A percentile compares a stretch with the other conserved stretches of the same genome.
phyloP scores from a whole-genome alignment of 2,888 invertebrate genomes.

The Azorinus chamasolen region DNA sequence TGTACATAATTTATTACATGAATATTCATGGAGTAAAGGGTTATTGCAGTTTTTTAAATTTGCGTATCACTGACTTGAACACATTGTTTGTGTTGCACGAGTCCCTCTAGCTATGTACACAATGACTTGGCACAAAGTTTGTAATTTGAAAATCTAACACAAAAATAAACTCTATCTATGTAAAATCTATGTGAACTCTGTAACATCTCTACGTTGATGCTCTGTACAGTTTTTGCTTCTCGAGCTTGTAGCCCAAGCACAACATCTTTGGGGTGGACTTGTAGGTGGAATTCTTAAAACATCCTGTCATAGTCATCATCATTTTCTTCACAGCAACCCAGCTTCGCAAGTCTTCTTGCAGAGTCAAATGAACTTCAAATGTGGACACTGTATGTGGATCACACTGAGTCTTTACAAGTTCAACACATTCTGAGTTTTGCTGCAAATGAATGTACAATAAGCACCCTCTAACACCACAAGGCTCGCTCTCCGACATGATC shows the following conservation, averaged over 20 bases:
- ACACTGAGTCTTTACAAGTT: constrained; percentile 93
- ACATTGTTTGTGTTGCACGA: too few species aligned
- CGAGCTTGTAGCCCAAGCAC: constrained; percentile 95
- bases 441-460: constrained; percentile 94
- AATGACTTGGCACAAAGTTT: too few species aligned
- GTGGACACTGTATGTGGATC: constrained; percentile 95
- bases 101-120: too few species aligned
- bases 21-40: too few species aligned
- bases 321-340: constrained; percentile 96
- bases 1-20: too few species aligned
- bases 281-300: constrained; percentile 72
- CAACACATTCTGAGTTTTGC: constrained; percentile 87
- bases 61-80: too few species aligned
- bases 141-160: too few species aligned
- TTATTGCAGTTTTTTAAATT: too few species aligned
- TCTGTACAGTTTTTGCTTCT: constrained; percentile 95
- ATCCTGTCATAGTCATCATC: constrained; percentile 86
- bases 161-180: too few species aligned
- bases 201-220: constrained; percentile 4
- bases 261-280: constrained; percentile 88
- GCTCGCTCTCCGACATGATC: constrained; percentile 94
- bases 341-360: constrained; percentile 94
- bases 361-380: constrained; percentile 95
- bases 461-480: constrained; percentile 94
- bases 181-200: too few species aligned